A percentile compares a stretch with the other conserved stretches of the same genome.
phyloP scores from a whole-genome alignment of 2,888 invertebrate genomes.

The Criorhina ranunculi region DNA sequence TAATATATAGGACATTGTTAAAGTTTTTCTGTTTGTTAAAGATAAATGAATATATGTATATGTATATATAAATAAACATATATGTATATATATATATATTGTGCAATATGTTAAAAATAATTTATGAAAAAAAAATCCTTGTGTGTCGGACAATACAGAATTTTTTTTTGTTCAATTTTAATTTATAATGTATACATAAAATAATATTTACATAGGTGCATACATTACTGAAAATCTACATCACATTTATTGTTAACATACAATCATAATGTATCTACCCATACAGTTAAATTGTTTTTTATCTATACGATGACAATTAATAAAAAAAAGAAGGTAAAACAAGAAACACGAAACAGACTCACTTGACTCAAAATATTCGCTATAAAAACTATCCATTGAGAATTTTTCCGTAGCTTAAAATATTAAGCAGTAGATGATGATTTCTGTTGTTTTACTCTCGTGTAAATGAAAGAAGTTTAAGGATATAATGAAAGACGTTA shows the following conservation, averaged over 20 bases:
- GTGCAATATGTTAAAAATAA: slow-evolving; percentile 67
- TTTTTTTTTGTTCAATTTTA: slow-evolving; percentile 37
- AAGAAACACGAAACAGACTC: slow-evolving; percentile 30
- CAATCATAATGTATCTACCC: slow-evolving; percentile 38
- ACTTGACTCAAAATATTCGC: slow-evolving; percentile 5
- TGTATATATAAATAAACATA: slow-evolving; percentile 49
- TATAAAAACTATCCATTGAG: too few relatives aligned
- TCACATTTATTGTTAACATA: slow-evolving; percentile 66
- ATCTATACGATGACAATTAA: slow-evolving; percentile 8
- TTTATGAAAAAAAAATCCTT: slow-evolving; percentile 63
- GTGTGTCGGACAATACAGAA: slow-evolving; percentile 61
- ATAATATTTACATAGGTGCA: slow-evolving; percentile 62
- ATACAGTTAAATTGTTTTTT: slow-evolving; percentile 27
- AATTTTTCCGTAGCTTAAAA: too few relatives aligned
- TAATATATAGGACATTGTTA: slow-evolving; percentile 52
- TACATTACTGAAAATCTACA: slow-evolving; percentile 65
- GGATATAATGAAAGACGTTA: too few relatives aligned
- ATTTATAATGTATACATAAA: slow-evolving; percentile 62
- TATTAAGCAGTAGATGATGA: too few relatives aligned
- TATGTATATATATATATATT: slow-evolving; percentile 46
- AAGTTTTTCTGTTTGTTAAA: slow-evolving; percentile 59
- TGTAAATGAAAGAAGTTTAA: too few relatives aligned
- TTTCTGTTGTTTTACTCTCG: too few relatives aligned
- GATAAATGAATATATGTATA: slow-evolving; percentile 40
- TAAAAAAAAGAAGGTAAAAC: slow-evolving; percentile 12